Evolutionary conservation across 1,140 invertebrate genomes (phyloP).

Genomic region (Papilio polytes): DNA sequence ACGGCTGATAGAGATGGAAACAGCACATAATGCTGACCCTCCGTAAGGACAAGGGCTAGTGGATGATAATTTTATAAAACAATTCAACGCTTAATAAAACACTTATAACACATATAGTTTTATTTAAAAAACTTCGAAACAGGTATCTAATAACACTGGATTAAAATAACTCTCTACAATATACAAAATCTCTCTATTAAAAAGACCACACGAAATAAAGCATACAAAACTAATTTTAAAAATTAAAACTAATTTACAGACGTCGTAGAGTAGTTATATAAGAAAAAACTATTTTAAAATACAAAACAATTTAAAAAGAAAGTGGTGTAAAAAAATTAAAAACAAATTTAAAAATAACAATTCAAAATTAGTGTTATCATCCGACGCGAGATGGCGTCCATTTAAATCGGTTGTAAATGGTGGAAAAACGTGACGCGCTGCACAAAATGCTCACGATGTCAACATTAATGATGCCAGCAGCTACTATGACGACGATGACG

Average conservation of each 20-base stretch:
- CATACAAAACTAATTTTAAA: neutral
- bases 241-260: neutral
- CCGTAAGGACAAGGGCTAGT: no score
- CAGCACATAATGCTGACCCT: no score
- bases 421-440: conserved; percentile 28
- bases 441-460: conserved; percentile 86
- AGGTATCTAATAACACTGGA: neutral
- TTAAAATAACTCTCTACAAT: neutral
- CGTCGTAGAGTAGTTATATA: conserved; percentile 30
- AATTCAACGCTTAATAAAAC: no score
- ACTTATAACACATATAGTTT: neutral
- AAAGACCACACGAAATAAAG: neutral
- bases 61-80: no score
- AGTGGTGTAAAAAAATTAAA: conserved; percentile 9
- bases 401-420: conserved; percentile 45
- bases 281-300: conserved; percentile 29
- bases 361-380: neutral
- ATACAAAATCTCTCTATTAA: neutral
- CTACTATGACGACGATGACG: conserved; percentile 85
- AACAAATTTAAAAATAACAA: conserved; percentile 14
- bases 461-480: conserved; percentile 86
- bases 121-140: neutral
- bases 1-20: no score
- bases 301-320: conserved; percentile 28
- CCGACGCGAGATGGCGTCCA: conserved; percentile 50